These are phyloP conservation scores for Misgurnus anguillicaudatus DNA, from an alignment of 2,113 vertebrate genomes.

Conservation along the genomic window DNA sequence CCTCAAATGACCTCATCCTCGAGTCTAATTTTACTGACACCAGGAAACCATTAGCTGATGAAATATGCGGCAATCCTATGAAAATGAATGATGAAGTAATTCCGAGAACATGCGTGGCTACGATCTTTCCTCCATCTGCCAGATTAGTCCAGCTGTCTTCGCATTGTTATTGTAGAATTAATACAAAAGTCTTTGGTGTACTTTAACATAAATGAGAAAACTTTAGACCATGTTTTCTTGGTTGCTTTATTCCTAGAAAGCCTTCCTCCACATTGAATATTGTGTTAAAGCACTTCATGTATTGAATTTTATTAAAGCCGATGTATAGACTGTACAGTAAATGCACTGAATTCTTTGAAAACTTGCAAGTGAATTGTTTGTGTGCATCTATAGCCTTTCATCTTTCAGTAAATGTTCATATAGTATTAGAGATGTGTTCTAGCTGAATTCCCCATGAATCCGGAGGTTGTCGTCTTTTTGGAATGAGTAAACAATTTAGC, in stretches of 20 bases:
- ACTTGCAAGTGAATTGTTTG: too few relatives aligned
- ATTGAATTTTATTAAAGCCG: background rate
- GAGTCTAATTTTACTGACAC: constrained; percentile 45
- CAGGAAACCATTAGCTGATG: constrained; percentile 34
- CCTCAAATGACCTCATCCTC: constrained; percentile 35
- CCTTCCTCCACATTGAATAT: constrained; percentile 62
- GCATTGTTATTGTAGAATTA: background rate
- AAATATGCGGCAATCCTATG: constrained; percentile 30
- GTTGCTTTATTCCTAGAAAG: constrained; percentile 65
- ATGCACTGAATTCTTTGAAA: too few relatives aligned
- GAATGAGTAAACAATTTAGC: constrained; percentile 19
- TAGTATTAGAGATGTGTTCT: background rate
- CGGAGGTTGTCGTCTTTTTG: background rate
- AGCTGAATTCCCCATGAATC: background rate
- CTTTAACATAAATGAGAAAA: constrained; percentile 51
- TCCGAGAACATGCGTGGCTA: constrained; percentile 33
- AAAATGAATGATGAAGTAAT: constrained; percentile 47
- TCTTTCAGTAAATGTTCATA: background rate
- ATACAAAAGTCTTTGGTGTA: background rate
- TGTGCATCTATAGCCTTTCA: background rate
- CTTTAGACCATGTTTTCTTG: constrained; percentile 66
- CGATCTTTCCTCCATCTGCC: constrained; percentile 18
- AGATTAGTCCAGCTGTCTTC: constrained; percentile 44
- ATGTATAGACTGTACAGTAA: too few relatives aligned
- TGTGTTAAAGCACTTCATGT: constrained; percentile 63